Conservation (phyloP, 2,797 vertebrate species). For the Sebastes diaconus region DNA sequence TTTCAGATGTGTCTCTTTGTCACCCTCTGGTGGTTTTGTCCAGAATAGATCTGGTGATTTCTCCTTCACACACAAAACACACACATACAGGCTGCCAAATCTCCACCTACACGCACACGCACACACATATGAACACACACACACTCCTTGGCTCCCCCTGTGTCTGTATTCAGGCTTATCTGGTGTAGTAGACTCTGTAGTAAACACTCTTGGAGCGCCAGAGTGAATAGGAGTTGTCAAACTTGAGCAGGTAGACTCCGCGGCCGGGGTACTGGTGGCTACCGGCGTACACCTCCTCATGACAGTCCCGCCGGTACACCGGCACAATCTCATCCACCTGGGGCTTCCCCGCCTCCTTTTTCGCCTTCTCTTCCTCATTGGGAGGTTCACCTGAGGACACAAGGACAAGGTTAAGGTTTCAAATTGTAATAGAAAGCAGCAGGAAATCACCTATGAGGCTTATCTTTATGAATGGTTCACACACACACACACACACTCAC, state of each 20-base stretch:
- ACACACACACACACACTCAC: background rate
- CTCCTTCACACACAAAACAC: constrained; percentile 1
- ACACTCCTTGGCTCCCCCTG: constrained; percentile 68
- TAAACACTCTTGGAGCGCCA: constrained; percentile 99
- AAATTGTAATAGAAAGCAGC: background rate
- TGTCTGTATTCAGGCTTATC: constrained; percentile 89
- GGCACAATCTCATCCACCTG: constrained; percentile 99
- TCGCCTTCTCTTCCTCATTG: constrained; percentile 92
- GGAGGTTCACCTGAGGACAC: constrained; percentile 81
- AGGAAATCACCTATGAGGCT: background rate
- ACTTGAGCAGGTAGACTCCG: constrained; percentile 99
- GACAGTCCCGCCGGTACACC: constrained; percentile 99
- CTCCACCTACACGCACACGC: background rate
- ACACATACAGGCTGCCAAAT: constrained; percentile 43
- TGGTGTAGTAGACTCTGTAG: constrained; percentile 99
- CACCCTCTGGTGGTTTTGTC: constrained; percentile 73
- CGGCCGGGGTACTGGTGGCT: constrained; percentile 99
- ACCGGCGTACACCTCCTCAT: constrained; percentile 98
- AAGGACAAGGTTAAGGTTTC: background rate
- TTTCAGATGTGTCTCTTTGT: constrained; percentile 63
- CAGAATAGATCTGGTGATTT: constrained; percentile 43
- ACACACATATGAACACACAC: constrained; percentile 24
- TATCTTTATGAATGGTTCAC: background rate
- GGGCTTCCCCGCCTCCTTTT: constrained; percentile 93
- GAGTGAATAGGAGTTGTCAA: constrained; percentile 99